Base-by-base conservation (phyloP, 2,113 vertebrate genomes). In the Casuarius casuarius region DNA sequence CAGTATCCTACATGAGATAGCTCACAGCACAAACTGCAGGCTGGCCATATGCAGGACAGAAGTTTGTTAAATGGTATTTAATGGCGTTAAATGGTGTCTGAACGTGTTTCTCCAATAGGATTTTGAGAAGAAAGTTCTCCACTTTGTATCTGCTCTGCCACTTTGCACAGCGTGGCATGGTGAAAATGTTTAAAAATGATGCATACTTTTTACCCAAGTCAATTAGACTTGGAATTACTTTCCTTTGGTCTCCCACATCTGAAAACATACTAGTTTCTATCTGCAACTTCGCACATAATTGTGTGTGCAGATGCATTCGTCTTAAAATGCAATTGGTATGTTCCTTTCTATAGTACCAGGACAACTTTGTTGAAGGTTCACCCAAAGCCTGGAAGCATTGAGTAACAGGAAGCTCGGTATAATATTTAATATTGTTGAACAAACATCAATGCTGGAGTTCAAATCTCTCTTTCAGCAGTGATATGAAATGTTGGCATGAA, bases 401-500 rank as follows among this genome's bases (percentile, higher is more conserved):
- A 48, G 84, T 20, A 90, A 92, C 5, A 89, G 42, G 54, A 95
- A 94, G 79, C 54, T 90, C 87, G n/a, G 89, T 73, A 85, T 70
- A 95, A 89, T 82, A 91, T 83, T 89, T 73, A 95, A 77, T 90
- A 96, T 16, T 23, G 93, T 70, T 84, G 79, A 93, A 48, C 92
- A 97, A 97, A 95, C 93, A 93, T 3, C 52, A 90, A 28, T 44
- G 2, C 2, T 82, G 93, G 71, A 96, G 83, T 86, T 92, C 74
- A 83, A 87, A n/a, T 92, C 73, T 76, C 68, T 84, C 73, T 51
- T 35, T 89, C 96, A 94, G 89, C 89, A 68, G 75, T 88, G 94
- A 38, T 91, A 95, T 84, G 94, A 97, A 85, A 93, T 11, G 87
- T 92, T 97, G 97, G 96, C 96, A 91, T 83, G 48, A 80, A 79